These are phyloP conservation scores for Psittacula cyanocephala DNA, from an alignment of 2,113 vertebrate genomes.

Conservation along the genomic window DNA sequence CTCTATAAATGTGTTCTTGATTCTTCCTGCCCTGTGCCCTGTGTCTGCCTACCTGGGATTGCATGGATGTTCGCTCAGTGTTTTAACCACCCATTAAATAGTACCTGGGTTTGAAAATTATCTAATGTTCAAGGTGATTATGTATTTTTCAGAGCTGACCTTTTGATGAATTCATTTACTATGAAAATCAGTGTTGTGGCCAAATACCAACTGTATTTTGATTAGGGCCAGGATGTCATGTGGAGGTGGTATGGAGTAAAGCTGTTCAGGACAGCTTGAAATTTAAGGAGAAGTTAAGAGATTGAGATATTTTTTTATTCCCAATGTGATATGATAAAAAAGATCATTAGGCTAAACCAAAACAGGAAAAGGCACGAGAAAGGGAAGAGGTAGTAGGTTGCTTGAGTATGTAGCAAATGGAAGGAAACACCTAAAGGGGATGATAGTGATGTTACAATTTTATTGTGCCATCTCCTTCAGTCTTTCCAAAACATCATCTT, in stretches of 20 bases:
- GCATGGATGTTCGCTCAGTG: rapidly evolving
- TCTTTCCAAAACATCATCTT: neutral
- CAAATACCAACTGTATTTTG: neutral
- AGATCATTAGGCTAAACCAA: neutral
- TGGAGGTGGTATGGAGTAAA: neutral
- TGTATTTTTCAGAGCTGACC: neutral
- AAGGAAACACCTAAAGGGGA: neutral
- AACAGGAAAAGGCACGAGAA: rapidly evolving
- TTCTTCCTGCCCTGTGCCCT: neutral
- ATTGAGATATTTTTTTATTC: neutral
- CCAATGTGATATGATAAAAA: neutral
- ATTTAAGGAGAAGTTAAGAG: neutral
- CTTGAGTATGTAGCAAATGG: neutral
- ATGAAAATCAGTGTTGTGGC: neutral
- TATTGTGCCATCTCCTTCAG: neutral
- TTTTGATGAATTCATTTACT: neutral
- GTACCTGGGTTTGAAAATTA: neutral
- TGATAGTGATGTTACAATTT: rapidly evolving
- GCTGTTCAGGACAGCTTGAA: neutral
- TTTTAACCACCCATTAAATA: neutral
- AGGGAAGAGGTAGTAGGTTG: neutral
- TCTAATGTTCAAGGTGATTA: rapidly evolving
- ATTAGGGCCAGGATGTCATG: rapidly evolving
- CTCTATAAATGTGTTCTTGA: neutral
- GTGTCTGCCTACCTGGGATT: too few relatives aligned